Conservation (phyloP, 2,888 invertebrate genomes). For the Dasysyrphus albostriatus region DNA sequence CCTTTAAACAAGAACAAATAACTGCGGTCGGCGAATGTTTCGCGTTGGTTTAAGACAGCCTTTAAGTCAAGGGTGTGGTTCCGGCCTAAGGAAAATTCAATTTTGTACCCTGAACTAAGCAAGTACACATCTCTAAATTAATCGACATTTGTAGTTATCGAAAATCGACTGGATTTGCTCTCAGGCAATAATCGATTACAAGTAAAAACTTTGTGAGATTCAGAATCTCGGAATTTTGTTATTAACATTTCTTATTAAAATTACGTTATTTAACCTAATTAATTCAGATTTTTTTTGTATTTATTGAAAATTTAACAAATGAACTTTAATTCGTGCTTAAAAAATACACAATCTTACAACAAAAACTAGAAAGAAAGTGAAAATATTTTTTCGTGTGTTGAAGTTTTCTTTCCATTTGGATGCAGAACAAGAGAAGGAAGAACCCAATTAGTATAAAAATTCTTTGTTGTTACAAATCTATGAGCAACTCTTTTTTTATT, state of each 20-base stretch:
- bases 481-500: neutral
- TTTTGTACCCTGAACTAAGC: neutral
- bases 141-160: constrained; percentile 36
- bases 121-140: neutral
- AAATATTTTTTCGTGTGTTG: constrained; percentile 12
- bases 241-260: constrained; percentile 30
- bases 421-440: constrained; percentile 23
- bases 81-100: too few species aligned
- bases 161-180: constrained; percentile 1
- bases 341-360: neutral
- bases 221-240: constrained; percentile 46
- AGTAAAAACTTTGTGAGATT: constrained; percentile 30
- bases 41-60: too few species aligned
- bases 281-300: neutral
- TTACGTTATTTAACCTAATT: neutral
- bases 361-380: neutral
- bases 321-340: neutral
- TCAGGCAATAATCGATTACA: neutral
- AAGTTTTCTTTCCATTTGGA: constrained; percentile 36
- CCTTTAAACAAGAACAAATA: too few species aligned
- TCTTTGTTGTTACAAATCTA: constrained; percentile 7
- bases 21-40: too few species aligned
- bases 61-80: too few species aligned
- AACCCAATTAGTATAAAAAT: constrained; percentile 43
- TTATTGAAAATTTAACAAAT: constrained; percentile 15